phyloP scores from a whole-genome alignment of 1,140 invertebrate genomes.

The Drosophila lini region DNA sequence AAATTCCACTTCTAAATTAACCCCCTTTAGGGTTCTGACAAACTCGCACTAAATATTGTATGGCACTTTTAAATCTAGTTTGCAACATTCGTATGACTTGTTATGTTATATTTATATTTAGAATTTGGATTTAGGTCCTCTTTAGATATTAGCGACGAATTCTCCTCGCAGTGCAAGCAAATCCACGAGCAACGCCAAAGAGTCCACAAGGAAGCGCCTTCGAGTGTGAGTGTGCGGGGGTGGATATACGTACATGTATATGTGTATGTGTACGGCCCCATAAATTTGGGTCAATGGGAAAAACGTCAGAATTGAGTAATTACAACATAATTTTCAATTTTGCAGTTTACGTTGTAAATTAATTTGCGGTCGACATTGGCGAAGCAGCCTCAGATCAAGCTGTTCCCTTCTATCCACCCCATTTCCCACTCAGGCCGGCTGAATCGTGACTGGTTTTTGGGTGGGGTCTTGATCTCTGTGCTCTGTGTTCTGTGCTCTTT shows the following conservation, averaged over 20 bases:
- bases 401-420: slow-evolving; percentile 11
- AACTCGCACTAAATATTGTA: background rate
- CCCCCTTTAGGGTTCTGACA: background rate
- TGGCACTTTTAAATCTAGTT: background rate
- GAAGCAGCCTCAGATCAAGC: slow-evolving; percentile 42
- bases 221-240: slow-evolving; percentile 13
- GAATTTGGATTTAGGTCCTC: background rate
- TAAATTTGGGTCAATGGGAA: slow-evolving; percentile 83
- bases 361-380: slow-evolving; percentile 81
- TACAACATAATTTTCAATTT: slow-evolving; percentile 83
- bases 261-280: slow-evolving; percentile 50
- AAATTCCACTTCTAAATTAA: background rate
- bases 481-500: background rate
- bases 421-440: slow-evolving; percentile 3
- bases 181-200: slow-evolving; percentile 21
- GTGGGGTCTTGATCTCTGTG: slow-evolving; percentile 25
- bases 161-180: slow-evolving; percentile 7
- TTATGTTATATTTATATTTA: too few species aligned
- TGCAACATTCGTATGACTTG: too few species aligned
- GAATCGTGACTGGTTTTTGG: slow-evolving; percentile 42
- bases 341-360: slow-evolving; percentile 83
- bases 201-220: slow-evolving; percentile 21
- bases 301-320: slow-evolving; percentile 83
- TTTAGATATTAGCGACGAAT: background rate
- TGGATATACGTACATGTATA: slow-evolving; percentile 8